These are phyloP conservation scores for Apostichopus californicus DNA, from an alignment of 35 echinoderm and acorn worm species.

Conservation along the genomic window DNA sequence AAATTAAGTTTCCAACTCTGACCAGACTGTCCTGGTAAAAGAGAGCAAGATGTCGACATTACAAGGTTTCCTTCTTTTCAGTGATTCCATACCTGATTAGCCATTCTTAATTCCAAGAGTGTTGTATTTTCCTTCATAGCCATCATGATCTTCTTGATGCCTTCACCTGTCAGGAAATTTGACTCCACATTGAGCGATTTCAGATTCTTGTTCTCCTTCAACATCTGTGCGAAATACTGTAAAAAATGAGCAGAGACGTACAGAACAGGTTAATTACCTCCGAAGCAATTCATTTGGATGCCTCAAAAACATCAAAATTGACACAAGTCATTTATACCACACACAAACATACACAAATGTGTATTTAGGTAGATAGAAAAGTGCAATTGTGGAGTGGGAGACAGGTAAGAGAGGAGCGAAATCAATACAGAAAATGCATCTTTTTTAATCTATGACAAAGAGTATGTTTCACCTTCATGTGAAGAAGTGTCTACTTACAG, in stretches of 20 bases:
- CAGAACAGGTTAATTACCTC: too few relatives aligned
- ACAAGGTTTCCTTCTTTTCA: too few relatives aligned
- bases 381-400: too few relatives aligned
- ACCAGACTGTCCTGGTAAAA: too few relatives aligned
- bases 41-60: too few relatives aligned
- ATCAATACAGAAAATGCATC: background rate
- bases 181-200: constrained; percentile 90
- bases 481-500: constrained; percentile 43
- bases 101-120: constrained; percentile 83
- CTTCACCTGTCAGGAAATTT: constrained; percentile 92
- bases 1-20: too few relatives aligned
- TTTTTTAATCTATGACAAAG: background rate
- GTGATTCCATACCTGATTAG: constrained; percentile 79
- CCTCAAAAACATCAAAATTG: too few relatives aligned
- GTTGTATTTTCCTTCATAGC: constrained; percentile 79
- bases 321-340: too few relatives aligned
- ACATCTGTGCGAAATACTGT: constrained; percentile 68
- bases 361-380: too few relatives aligned
- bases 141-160: constrained; percentile 77
- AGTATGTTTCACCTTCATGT: too few relatives aligned
- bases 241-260: background rate
- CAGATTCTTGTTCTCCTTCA: constrained; percentile 77
- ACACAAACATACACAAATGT: too few relatives aligned
- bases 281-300: too few relatives aligned
- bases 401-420: background rate